phyloP scores from a whole-genome alignment of 2,888 invertebrate species.

The Nomada fucata region DNA sequence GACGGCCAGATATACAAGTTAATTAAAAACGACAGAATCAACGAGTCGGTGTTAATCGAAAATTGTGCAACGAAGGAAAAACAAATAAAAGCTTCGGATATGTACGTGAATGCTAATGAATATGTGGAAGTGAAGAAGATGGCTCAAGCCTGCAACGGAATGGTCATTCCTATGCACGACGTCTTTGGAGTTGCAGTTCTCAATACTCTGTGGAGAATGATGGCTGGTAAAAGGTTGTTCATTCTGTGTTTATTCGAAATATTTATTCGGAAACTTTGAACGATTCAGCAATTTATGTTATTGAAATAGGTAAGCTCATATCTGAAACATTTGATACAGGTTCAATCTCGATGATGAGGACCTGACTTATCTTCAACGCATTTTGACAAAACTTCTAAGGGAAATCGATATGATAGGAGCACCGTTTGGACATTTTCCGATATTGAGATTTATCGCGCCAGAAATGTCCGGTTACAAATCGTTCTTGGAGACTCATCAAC shows the following conservation, averaged over 20 bases:
- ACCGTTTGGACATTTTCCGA: conserved; percentile 91
- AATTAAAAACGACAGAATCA: conserved; percentile 49
- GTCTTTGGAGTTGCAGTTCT: conserved; percentile 91
- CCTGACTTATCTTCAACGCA: conserved; percentile 88
- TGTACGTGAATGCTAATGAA: conserved; percentile 78
- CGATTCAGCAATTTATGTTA: no score
- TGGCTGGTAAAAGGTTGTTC: conserved; percentile 87
- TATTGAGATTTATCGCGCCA: conserved; percentile 89
- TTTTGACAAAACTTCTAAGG: conserved; percentile 89
- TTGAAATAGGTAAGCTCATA: not conserved
- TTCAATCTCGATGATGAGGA: conserved; percentile 87
- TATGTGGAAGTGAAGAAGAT: conserved; percentile 75
- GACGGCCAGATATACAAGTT: conserved; percentile 77
- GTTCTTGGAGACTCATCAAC: conserved; percentile 89
- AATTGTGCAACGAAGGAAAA: not conserved
- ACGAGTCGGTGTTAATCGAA: conserved; percentile 40
- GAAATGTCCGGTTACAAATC: conserved; percentile 91
- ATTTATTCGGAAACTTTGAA: no score
- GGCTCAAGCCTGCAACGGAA: conserved; percentile 76
- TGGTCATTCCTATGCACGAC: conserved; percentile 89
- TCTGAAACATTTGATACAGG: conserved; percentile 29
- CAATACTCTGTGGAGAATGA: conserved; percentile 93
- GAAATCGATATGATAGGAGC: conserved; percentile 93
- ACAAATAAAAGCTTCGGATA: conserved; percentile 72
- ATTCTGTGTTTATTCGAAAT: not conserved